Percentiles rank a stretch among this genome's conserved stretches.
These are phyloP conservation scores for Orthonychiurus folsomi DNA, from an alignment of 2,888 invertebrate species.

Conservation along the genomic window DNA sequence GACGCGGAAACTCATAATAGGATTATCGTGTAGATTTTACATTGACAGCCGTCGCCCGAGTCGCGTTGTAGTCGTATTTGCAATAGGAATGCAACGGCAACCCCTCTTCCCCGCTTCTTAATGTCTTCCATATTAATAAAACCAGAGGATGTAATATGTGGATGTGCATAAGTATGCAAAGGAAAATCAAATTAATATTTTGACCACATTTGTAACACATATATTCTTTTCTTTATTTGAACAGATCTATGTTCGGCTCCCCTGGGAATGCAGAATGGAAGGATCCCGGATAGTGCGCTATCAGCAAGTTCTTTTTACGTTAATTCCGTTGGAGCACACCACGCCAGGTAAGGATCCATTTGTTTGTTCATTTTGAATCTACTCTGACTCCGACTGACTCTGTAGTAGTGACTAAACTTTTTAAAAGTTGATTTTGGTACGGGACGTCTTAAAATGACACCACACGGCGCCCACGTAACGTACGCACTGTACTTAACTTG, in stretches of 20 bases:
- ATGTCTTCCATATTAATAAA: no score
- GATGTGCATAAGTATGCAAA: no score
- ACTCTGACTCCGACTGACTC: not conserved
- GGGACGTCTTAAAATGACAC: not conserved
- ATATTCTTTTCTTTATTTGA: not conserved
- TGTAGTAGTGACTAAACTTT: not conserved
- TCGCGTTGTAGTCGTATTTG: no score
- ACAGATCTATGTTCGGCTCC: conserved; percentile 71
- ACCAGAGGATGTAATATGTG: no score
- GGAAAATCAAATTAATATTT: no score
- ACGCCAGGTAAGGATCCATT: conserved; percentile 60
- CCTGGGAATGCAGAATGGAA: conserved; percentile 76
- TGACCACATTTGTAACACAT: no score
- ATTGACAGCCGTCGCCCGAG: not conserved
- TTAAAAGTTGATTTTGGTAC: not conserved
- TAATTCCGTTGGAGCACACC: conserved; percentile 74
- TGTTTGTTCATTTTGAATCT: not conserved
- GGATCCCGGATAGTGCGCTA: conserved; percentile 71
- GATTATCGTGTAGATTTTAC: not conserved
- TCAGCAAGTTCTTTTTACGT: conserved; percentile 78
- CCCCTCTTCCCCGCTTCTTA: not conserved
- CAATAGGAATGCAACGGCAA: no score
- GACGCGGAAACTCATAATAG: not conserved
- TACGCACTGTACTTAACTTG: no score
- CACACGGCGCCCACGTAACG: no score